Evolutionary conservation across 2,888 invertebrate species (phyloP).

Genomic region (Microplitis deprimator): DNA sequence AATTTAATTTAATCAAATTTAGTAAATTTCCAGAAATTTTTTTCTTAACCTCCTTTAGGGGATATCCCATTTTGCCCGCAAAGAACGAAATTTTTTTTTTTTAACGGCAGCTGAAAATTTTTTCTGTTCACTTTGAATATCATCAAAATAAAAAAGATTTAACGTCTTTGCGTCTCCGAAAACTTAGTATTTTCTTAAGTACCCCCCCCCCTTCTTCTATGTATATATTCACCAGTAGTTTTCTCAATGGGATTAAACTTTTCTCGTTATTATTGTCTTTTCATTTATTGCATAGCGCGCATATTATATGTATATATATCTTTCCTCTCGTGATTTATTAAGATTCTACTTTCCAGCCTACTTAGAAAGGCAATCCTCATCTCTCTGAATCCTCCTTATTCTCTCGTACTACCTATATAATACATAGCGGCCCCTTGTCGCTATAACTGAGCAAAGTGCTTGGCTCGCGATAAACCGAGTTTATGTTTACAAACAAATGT

Average conservation of each 20-base stretch:
- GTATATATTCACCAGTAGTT: not conserved
- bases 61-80: too few relatives aligned
- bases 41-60: too few relatives aligned
- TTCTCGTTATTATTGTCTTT: slow-evolving; percentile 41
- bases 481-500: slow-evolving; percentile 27
- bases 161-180: too few relatives aligned
- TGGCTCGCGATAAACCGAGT: slow-evolving; percentile 29
- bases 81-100: too few relatives aligned
- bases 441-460: slow-evolving; percentile 34
- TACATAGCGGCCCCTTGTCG: slow-evolving; percentile 19
- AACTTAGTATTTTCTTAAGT: too few relatives aligned
- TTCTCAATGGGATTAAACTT: slow-evolving; percentile 38
- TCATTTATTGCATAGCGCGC: slow-evolving; percentile 35
- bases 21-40: too few relatives aligned
- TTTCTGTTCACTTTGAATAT: too few relatives aligned
- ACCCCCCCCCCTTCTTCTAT: not conserved
- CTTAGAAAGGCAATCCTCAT: slow-evolving; percentile 20
- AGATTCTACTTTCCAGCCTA: slow-evolving; percentile 20
- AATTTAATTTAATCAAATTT: too few relatives aligned
- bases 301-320: slow-evolving; percentile 5
- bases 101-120: too few relatives aligned
- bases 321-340: slow-evolving; percentile 38
- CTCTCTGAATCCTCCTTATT: slow-evolving; percentile 27
- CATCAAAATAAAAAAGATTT: too few relatives aligned
- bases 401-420: slow-evolving; percentile 8